Conservation (phyloP, 2,797 vertebrate species). For the Champsocephalus gunnari region DNA sequence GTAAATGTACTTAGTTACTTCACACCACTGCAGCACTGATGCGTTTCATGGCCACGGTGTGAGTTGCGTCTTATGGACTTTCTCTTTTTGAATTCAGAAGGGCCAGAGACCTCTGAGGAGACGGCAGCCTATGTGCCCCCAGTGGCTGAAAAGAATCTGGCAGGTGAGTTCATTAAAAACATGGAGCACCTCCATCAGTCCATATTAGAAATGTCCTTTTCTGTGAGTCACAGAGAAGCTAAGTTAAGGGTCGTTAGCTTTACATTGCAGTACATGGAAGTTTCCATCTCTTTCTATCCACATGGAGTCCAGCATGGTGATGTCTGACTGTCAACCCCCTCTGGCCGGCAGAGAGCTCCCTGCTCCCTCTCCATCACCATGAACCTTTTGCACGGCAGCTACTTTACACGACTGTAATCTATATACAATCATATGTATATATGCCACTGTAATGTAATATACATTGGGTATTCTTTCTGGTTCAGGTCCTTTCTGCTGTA, state of each 20-base stretch:
- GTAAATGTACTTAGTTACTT: too few relatives aligned
- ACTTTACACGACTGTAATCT: too few relatives aligned
- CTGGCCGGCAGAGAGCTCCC: too few relatives aligned
- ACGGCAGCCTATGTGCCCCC: constrained; percentile 21
- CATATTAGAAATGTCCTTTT: not conserved
- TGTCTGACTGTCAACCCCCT: not conserved
- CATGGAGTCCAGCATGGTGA: not conserved
- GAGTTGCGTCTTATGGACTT: not conserved
- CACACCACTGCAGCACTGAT: not conserved
- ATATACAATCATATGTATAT: too few relatives aligned
- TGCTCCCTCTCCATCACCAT: too few relatives aligned
- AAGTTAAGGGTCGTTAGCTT: not conserved
- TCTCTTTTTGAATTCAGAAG: constrained; percentile 44
- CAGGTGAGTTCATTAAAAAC: constrained; percentile 55
- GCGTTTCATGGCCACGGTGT: not conserved
- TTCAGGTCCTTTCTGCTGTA: too few relatives aligned
- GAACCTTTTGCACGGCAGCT: too few relatives aligned
- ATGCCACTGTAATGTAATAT: too few relatives aligned
- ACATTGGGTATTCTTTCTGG: too few relatives aligned
- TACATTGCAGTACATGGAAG: too few relatives aligned
- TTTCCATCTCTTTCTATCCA: not conserved
- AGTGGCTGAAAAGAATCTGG: constrained; percentile 53
- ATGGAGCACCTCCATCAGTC: not conserved
- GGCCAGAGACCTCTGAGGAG: constrained; percentile 40
- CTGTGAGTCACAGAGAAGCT: not conserved